phyloP scores from a whole-genome alignment of 2,797 vertebrate genomes.

The Hephaestus fuliginosus region DNA sequence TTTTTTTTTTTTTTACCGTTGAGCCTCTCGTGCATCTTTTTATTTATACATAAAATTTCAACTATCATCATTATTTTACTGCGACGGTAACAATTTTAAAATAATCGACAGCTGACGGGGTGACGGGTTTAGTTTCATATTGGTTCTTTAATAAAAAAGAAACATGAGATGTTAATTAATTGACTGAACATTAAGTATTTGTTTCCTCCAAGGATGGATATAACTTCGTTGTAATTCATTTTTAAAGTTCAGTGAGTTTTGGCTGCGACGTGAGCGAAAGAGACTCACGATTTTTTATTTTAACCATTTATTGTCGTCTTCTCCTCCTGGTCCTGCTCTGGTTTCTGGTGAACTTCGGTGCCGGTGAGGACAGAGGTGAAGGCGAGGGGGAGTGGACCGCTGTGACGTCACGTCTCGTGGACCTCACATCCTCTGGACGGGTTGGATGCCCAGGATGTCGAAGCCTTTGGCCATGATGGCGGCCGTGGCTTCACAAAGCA shows the following conservation, averaged over 20 bases:
- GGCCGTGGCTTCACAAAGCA: constrained; percentile 95
- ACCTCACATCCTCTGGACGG: constrained; percentile 93
- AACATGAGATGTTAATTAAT: constrained; percentile 10
- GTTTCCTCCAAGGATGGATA: neutral
- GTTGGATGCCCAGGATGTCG: constrained; percentile 93
- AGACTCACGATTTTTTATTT: neutral
- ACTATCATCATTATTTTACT: neutral
- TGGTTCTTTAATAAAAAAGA: constrained; percentile 56
- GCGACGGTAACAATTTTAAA: neutral
- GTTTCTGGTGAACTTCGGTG: neutral
- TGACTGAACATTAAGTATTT: neutral
- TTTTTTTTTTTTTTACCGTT: too few relatives aligned
- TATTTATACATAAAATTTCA: neutral
- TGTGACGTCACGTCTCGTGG: constrained; percentile 88
- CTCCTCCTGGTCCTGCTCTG: neutral
- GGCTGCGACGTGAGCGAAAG: neutral
- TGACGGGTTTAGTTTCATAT: neutral
- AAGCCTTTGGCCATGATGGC: constrained; percentile 95
- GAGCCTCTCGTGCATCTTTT: neutral
- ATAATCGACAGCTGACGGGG: neutral
- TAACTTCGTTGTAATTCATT: neutral
- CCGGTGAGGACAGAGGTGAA: neutral
- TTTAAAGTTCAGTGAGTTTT: constrained; percentile 8
- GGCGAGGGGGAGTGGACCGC: neutral
- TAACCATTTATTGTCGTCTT: neutral